Evolutionary conservation across 2,888 invertebrate species (phyloP).

Genomic region (Neoaliturus tenellus): DNA sequence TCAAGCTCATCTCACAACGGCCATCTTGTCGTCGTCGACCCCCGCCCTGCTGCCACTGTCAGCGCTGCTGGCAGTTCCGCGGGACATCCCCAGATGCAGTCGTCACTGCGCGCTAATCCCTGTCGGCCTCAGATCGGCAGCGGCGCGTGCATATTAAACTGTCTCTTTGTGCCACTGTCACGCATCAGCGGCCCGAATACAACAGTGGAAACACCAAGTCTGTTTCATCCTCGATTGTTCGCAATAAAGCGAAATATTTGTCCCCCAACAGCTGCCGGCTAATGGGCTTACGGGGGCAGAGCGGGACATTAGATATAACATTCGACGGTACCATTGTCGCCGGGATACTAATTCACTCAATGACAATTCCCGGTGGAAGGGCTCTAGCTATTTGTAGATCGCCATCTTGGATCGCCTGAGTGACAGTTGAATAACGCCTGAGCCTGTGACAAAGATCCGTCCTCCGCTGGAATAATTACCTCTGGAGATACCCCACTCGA

Average conservation of each 20-base stretch:
- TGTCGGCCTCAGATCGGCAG: conserved; percentile 7
- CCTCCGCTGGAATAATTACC: conserved; percentile 43
- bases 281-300: conserved; percentile 1
- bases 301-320: conserved; percentile 32
- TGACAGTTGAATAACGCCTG: conserved; percentile 55
- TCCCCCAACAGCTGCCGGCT: conserved; percentile 28
- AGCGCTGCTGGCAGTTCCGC: background rate
- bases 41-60: too few species aligned
- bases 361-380: conserved; percentile 54
- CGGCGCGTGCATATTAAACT: conserved; percentile 26
- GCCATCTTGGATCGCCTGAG: conserved; percentile 52
- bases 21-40: too few species aligned
- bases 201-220: background rate
- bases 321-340: conserved; percentile 44
- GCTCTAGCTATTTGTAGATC: conserved; percentile 53
- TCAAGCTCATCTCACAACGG: too few species aligned
- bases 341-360: conserved; percentile 54
- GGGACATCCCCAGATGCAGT: background rate
- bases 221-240: conserved; percentile 28
- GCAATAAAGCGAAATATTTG: conserved; percentile 41
- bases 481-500: conserved; percentile 1
- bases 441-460: conserved; percentile 28
- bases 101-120: background rate
- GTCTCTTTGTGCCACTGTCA: conserved; percentile 28
- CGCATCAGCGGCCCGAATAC: background rate